Percentiles rank a stretch among this genome's conserved stretches.
Conservation (phyloP, 2,797 vertebrate species). For the Parotocinclus haroldoi region DNA sequence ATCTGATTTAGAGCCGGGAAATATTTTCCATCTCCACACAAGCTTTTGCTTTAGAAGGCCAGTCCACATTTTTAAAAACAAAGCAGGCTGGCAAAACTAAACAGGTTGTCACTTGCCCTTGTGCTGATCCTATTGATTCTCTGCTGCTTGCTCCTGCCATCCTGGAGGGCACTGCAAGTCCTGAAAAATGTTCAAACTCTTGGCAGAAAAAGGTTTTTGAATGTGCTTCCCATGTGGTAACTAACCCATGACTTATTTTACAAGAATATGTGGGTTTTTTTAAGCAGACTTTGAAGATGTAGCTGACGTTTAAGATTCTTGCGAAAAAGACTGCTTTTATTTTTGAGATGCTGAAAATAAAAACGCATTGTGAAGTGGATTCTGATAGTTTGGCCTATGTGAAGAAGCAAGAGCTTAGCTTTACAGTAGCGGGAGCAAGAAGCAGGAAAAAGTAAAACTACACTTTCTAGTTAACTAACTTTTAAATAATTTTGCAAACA, state of each 20-base stretch:
- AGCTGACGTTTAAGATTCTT: not conserved
- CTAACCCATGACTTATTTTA: conserved; percentile 44
- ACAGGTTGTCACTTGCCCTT: conserved; percentile 77
- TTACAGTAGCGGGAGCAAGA: too few relatives aligned
- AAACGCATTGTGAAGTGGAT: too few relatives aligned
- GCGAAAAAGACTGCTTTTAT: not conserved
- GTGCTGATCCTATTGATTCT: conserved; percentile 75
- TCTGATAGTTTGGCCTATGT: too few relatives aligned
- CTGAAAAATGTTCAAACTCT: conserved; percentile 58
- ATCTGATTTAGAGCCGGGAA: conserved; percentile 75
- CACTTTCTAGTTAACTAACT: too few relatives aligned
- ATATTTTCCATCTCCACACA: conserved; percentile 68
- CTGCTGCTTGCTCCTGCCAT: conserved; percentile 68
- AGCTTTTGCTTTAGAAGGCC: conserved; percentile 69
- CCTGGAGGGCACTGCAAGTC: conserved; percentile 65
- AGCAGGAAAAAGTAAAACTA: too few relatives aligned
- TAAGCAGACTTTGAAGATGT: not conserved
- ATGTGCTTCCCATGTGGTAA: conserved; percentile 57
- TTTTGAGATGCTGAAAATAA: too few relatives aligned
- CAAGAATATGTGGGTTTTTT: conserved; percentile 24
- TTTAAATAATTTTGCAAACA: too few relatives aligned
- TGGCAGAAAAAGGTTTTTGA: conserved; percentile 61
- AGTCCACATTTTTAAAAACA: conserved; percentile 73
- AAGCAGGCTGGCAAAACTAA: conserved; percentile 77
- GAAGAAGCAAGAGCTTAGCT: too few relatives aligned